Base-by-base conservation (phyloP, 2,797 vertebrate genomes). In the Xiphorhynchus erythropygius region DNA sequence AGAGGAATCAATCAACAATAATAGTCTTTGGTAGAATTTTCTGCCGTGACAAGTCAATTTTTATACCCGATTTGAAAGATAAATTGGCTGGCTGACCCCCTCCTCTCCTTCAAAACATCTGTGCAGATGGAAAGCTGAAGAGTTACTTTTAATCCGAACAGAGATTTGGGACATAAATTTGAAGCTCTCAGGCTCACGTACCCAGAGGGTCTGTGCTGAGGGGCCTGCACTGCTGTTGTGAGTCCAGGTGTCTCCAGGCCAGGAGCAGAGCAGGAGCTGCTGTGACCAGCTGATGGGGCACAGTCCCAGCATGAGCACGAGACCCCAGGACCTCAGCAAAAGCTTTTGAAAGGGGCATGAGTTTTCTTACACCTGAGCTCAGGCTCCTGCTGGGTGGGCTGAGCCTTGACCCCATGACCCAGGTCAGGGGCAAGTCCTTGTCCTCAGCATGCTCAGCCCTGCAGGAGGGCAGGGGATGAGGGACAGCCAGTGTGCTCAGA, bases 21-120 rank as follows among this genome's bases (percentile, higher is more conserved):
- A 93, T 97, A 96, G 96, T 97, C 88, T 95, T 93, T 95, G 96
- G 96, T 96, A 91, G 87, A 96, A 86, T 94, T 96, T 95, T 94
- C 80, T 95, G 88, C 94, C 90, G 42, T 77, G 96, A 96, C 96
- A 95, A 97, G 96, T 96, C 96, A 95, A 96, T 96, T 96, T 96
- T 96, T 96, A 92, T 96, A 78, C 91, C 89, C 27, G 64, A 91
- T 96, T 96, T 93, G 94, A 94, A 91, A 91, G 89, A 95, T 46
- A 84, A 88, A 96, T 95, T 90, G 93, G 77, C 77, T 80, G 85
- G 53, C 65, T 93, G 94, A 94, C 90, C 82, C 90, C 92, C 87
- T 94, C 82, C 79, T 95, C 89, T 96, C 81, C 90, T 92, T 84
- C 91, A 52, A 22, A 49, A 82, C 18, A 1, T 87, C 87, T 77